These are phyloP conservation scores for Spatulosminthurus flaviceps DNA, from an alignment of 2,888 invertebrate species.

Conservation along the genomic window DNA sequence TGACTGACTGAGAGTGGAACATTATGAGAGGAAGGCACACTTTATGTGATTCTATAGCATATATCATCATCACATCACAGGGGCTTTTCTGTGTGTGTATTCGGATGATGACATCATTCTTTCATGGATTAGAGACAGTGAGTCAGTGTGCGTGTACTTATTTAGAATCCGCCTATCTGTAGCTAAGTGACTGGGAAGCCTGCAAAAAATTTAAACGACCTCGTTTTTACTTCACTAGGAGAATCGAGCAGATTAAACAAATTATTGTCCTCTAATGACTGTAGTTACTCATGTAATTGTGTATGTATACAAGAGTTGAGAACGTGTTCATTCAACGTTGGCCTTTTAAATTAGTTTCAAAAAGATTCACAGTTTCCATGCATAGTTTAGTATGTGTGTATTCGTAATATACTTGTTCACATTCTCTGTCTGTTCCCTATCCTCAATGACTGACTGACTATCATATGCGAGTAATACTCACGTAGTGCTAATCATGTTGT, in stretches of 20 bases:
- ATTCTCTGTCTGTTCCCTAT: too few relatives aligned
- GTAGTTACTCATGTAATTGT: conserved; percentile 40
- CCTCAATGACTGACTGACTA: not conserved
- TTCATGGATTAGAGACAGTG: too few relatives aligned
- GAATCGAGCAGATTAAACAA: conserved; percentile 37
- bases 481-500: not conserved
- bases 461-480: not conserved
- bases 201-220: conserved; percentile 8
- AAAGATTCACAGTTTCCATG: not conserved
- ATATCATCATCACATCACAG: too few relatives aligned
- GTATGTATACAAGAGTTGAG: conserved; percentile 15
- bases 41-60: too few relatives aligned
- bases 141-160: too few relatives aligned
- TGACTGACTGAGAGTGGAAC: not conserved
- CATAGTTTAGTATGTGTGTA: too few relatives aligned
- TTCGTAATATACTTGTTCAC: too few relatives aligned
- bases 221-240: conserved; percentile 27
- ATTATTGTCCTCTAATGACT: conserved; percentile 36
- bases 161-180: too few relatives aligned
- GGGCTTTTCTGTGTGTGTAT: too few relatives aligned
- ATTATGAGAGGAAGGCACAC: not conserved
- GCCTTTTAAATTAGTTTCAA: conserved; percentile 39
- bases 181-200: too few relatives aligned
- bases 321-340: conserved; percentile 19
- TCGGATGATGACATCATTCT: too few relatives aligned